Conservation (phyloP, 1,140 invertebrate species). For the Zaprionus capensis region DNA sequence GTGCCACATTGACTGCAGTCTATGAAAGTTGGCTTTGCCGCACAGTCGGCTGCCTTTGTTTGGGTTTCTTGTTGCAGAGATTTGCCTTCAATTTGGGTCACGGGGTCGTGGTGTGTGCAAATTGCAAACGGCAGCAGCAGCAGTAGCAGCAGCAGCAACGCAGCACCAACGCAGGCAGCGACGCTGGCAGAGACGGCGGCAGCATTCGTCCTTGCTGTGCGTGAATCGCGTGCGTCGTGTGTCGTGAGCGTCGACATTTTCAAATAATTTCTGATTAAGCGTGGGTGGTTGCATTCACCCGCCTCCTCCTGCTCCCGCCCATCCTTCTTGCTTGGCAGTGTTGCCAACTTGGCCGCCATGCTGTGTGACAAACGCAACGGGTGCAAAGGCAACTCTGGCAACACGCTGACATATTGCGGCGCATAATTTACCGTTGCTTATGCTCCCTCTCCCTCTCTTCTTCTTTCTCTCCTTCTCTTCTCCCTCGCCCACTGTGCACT, state of each 20-base stretch:
- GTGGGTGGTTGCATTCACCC: constrained; percentile 28
- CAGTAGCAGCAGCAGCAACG: constrained; percentile 28
- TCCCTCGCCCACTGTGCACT: constrained; percentile 1
- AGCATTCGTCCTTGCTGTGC: constrained; percentile 55
- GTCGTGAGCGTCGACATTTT: constrained; percentile 65
- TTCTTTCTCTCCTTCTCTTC: constrained; percentile 4
- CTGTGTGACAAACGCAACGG: constrained; percentile 78
- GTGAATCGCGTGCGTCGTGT: constrained; percentile 44
- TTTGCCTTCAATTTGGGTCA: constrained; percentile 73
- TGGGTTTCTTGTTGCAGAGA: constrained; percentile 62
- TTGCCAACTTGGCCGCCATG: constrained; percentile 48
- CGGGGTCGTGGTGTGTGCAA: constrained; percentile 74
- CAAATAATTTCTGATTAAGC: constrained; percentile 83
- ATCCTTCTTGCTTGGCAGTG: constrained; percentile 1
- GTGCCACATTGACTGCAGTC: constrained; percentile 48
- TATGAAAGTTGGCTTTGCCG: constrained; percentile 63
- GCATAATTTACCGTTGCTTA: constrained; percentile 78
- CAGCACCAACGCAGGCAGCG: neutral
- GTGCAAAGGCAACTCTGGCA: constrained; percentile 59
- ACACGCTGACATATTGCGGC: constrained; percentile 75
- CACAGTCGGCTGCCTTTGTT: constrained; percentile 60
- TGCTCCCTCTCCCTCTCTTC: constrained; percentile 20
- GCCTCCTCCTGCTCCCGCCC: neutral
- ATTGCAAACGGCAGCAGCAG: constrained; percentile 60
- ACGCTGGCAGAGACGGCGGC: constrained; percentile 16